Evolutionary conservation across 64 coral and sea anemone species (phyloP).

Genomic region (Montipora capricornis): DNA sequence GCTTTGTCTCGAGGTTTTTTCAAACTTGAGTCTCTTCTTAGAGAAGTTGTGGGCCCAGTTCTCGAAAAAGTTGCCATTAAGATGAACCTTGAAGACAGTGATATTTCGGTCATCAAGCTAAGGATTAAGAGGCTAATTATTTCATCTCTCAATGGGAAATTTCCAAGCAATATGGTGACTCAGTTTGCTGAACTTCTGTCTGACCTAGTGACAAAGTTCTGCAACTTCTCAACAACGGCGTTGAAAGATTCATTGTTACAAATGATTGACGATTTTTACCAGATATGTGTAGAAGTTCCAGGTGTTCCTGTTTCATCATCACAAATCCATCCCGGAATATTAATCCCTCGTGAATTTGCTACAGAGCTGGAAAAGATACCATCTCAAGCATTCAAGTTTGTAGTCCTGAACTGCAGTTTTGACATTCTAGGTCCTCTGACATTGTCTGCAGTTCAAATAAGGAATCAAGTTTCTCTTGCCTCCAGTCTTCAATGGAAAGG

Average conservation of each 20-base stretch:
- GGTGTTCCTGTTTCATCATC: constrained; percentile 76
- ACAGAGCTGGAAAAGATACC: constrained; percentile 52
- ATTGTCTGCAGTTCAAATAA: constrained; percentile 49
- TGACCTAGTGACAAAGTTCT: constrained; percentile 43
- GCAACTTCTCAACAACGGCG: neutral
- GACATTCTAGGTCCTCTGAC: constrained; percentile 26
- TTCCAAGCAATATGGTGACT: neutral
- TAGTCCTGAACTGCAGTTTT: constrained; percentile 68
- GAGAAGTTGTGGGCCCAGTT: constrained; percentile 22
- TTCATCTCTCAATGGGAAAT: constrained; percentile 50
- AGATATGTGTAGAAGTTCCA: constrained; percentile 74
- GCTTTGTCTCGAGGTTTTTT: constrained; percentile 72
- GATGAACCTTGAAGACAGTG: neutral
- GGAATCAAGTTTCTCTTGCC: constrained; percentile 6
- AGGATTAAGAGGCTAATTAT: neutral
- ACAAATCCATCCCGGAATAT: constrained; percentile 70
- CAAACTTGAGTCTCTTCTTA: constrained; percentile 48
- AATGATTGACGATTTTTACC: constrained; percentile 73
- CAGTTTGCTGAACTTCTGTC: constrained; percentile 64
- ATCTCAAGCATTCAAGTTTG: constrained; percentile 36
- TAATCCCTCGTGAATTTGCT: constrained; percentile 86
- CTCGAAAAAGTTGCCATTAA: constrained; percentile 8
- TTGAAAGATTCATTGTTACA: constrained; percentile 50
- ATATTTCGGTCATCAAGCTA: constrained; percentile 3
- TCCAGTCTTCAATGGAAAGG: constrained; percentile 39